phyloP scores from a whole-genome alignment of 2,113 vertebrate species.

The Oncorhynchus keta region DNA sequence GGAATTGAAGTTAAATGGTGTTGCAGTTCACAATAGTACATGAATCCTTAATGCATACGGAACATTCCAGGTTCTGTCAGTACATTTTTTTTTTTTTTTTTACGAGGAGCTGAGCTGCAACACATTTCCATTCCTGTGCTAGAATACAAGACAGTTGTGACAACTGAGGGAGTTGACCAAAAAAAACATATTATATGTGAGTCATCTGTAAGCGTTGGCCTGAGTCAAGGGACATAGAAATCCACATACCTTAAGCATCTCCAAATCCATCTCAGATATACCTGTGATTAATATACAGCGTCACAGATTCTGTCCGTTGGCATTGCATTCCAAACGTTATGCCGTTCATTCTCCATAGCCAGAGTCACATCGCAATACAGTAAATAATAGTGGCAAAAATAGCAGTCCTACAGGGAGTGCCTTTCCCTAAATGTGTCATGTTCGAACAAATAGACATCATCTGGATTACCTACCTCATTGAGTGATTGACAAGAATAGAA shows the following conservation, averaged over 20 bases:
- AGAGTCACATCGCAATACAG: not conserved
- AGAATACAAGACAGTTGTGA: slow-evolving; percentile 13
- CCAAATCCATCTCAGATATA: not conserved
- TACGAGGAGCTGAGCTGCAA: slow-evolving; percentile 21
- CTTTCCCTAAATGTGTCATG: slow-evolving; percentile 4
- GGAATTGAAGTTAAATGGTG: slow-evolving; percentile 10
- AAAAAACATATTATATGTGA: not conserved
- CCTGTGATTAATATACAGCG: not conserved
- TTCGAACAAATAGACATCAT: slow-evolving; percentile 48
- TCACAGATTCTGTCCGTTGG: no score
- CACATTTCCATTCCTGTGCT: not conserved
- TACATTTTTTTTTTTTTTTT: not conserved
- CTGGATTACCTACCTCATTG: slow-evolving; percentile 68
- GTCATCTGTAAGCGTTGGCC: not conserved
- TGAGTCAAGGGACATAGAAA: no score
- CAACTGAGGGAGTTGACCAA: not conserved
- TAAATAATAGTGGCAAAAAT: not conserved
- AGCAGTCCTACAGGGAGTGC: not conserved
- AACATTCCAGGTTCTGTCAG: not conserved
- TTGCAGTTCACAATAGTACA: slow-evolving; percentile 32
- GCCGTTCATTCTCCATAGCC: not conserved
- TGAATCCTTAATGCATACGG: not conserved
- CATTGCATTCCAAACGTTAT: no score
- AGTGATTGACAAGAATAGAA: slow-evolving; percentile 5
- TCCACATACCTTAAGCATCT: not conserved